Base-by-base conservation (phyloP, 2,888 invertebrate species). In the Melanophora roralis region DNA sequence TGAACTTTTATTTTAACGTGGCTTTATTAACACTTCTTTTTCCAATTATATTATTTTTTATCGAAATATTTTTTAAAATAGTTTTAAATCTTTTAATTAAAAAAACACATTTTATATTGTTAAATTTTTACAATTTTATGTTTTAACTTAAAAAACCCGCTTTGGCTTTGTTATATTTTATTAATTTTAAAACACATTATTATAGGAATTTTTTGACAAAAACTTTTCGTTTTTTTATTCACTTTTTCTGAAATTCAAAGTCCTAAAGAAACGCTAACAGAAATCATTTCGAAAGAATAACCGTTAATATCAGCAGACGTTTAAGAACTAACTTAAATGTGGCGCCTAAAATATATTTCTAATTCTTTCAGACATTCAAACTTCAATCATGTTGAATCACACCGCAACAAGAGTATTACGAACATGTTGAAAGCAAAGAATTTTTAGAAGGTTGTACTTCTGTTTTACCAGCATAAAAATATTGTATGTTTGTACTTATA, bases 301-400 rank as follows among this genome's bases (percentile, higher is more conserved):
- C 75, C 55, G 27, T 11, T 47, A 8, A 11, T 16, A 21, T 40
- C 47, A 53, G 47, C 19, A 12, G 75, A 62, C 47, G 27, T 21
- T 62, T 16, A 68, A 38, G 68, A 68, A 75, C 75, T 75, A 36
- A 60, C 19, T 45, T 32, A 51, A 27, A 55, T 60, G 23, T 53
- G 45, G 38, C 75, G 45, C 38, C 53, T 62, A 38, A 68, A 62
- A 51, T 67, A 27, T 27, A 27, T 5, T 14, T 32, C 6, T 34
- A 67, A 11, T 43, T 34, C 27, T 12, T 40, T 6, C 23, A 45
- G 40, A 11, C n/a, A 60, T 67, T 59, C 12, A 38, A 9, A 9
- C 59, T 34, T 27, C 27, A 27, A 6, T 6, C 6, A 27, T 43
- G 53, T 36, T 68, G 1, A 4, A n/a, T n/a, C 51, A 62, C 16